Evolutionary conservation across 2,113 vertebrate genomes (phyloP).

Genomic region (Bucco capensis): DNA sequence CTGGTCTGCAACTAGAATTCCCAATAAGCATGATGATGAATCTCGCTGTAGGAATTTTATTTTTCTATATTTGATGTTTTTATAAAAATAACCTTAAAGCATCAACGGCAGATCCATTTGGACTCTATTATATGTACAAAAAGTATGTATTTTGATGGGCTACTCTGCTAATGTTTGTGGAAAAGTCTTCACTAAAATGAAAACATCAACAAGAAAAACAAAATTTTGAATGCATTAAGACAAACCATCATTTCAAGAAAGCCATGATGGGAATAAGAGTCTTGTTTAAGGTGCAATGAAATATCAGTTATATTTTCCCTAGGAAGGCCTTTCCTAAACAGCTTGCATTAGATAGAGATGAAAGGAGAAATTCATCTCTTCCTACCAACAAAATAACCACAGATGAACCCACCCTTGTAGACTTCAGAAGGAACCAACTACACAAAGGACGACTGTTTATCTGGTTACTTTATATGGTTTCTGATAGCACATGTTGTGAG

Average conservation of each 20-base stretch:
- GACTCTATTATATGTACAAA: neutral
- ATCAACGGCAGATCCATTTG: neutral
- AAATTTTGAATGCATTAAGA: neutral
- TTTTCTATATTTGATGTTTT: neutral
- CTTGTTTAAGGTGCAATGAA: neutral
- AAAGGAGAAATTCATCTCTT: neutral
- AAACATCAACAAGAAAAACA: neutral
- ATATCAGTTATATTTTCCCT: neutral
- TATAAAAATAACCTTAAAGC: neutral
- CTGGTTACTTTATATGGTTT: neutral
- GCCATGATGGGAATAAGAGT: neutral
- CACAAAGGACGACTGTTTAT: neutral
- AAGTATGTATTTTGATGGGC: neutral
- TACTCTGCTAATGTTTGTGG: neutral
- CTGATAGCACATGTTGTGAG: neutral
- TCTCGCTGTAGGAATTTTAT: neutral
- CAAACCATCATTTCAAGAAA: neutral
- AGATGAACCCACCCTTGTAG: neutral
- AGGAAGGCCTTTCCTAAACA: neutral
- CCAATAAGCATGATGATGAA: neutral
- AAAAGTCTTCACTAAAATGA: neutral
- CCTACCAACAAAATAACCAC: neutral
- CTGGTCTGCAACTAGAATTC: neutral
- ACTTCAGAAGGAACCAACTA: neutral
- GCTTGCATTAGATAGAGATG: neutral